Conservation (phyloP, 2,797 vertebrate genomes). For the Syngnathus rostellatus region DNA sequence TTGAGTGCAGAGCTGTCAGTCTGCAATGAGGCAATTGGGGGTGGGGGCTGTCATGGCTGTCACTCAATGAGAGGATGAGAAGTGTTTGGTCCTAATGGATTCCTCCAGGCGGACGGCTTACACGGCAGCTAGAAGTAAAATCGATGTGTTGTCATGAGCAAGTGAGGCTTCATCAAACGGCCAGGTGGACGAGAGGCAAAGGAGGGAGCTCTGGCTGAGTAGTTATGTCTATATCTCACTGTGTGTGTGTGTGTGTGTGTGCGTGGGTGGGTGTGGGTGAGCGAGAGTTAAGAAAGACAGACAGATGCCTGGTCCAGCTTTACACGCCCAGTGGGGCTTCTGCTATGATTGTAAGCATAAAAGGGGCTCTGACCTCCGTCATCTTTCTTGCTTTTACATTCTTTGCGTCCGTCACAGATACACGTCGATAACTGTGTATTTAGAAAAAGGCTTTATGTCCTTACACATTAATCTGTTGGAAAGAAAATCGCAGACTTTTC, state of each 20-base stretch:
- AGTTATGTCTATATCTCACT: slow-evolving; percentile 70
- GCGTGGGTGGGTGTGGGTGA: background rate
- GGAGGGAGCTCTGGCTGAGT: slow-evolving; percentile 51
- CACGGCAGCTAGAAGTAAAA: slow-evolving; percentile 89
- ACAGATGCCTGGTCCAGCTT: slow-evolving; percentile 64
- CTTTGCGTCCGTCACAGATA: slow-evolving; percentile 59
- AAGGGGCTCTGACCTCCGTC: slow-evolving; percentile 70
- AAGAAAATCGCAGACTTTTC: slow-evolving; percentile 40
- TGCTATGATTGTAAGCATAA: slow-evolving; percentile 69
- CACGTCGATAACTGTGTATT: slow-evolving; percentile 47
- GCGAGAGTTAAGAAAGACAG: slow-evolving; percentile 53
- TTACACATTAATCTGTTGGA: slow-evolving; percentile 49
- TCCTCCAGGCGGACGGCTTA: slow-evolving; percentile 92
- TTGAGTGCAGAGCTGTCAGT: slow-evolving; percentile 87
- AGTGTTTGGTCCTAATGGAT: slow-evolving; percentile 97
- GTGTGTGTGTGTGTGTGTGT: slow-evolving; percentile 24
- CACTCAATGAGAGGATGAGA: slow-evolving; percentile 93
- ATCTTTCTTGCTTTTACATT: slow-evolving; percentile 67
- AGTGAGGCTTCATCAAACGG: slow-evolving; percentile 80
- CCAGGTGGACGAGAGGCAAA: slow-evolving; percentile 76
- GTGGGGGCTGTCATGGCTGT: slow-evolving; percentile 88
- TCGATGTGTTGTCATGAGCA: slow-evolving; percentile 97
- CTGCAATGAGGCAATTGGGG: slow-evolving; percentile 79
- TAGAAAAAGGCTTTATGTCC: slow-evolving; percentile 39
- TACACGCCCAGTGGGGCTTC: slow-evolving; percentile 66